Base-by-base conservation (phyloP, 2,797 vertebrate genomes). In the Valencia hispanica region DNA sequence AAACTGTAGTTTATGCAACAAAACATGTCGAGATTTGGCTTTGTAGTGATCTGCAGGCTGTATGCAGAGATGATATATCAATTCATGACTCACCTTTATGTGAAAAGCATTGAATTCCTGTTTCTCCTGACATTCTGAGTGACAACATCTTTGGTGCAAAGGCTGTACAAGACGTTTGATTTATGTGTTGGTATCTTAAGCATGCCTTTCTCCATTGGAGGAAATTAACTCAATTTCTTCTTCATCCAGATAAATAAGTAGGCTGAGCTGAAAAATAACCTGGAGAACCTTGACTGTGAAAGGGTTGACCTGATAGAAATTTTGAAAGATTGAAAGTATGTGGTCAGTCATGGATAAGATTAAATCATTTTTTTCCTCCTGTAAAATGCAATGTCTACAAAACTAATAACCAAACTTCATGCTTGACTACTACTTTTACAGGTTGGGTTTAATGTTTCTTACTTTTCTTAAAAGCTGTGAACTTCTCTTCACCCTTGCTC, bases 401-500 rank as follows among this genome's bases (percentile, higher is more conserved):
- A 27, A 45, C 25, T 68, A 68, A 68, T 68, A 18, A 15, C 25
- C 27, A 22, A 11, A 22, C 2, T 9, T 47, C 11, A 3, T 71
- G 18, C 36, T 72, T 65, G 5, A 18, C 47, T 32, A 30, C 53
- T 4, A 36, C 22, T 32, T 41, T 41, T 47, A 45, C 18, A 34
- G 17, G 27, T 73, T 48, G 22, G n/a, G 14, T 25, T 66, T 68
- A 22, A 36, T 55, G 27, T 25, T 25, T 61, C 45, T 61, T 45
- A 53, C 55, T 66, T 74, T 57, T 53, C 66, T 73, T 77, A 30
- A 45, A 61, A 43, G 41, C 27, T 79, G n/a, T n/a, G 18, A 74
- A 70, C 69, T 69, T 68, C 43, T 51, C 57, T 47, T 77, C 68
- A 80, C 50, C 36, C 51, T 47, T 12, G 12, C 25, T 63, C 53